Evolutionary conservation across 53 echinoderm and acorn worm genomes (phyloP).

Genomic region (Paracentrotus lividus): DNA sequence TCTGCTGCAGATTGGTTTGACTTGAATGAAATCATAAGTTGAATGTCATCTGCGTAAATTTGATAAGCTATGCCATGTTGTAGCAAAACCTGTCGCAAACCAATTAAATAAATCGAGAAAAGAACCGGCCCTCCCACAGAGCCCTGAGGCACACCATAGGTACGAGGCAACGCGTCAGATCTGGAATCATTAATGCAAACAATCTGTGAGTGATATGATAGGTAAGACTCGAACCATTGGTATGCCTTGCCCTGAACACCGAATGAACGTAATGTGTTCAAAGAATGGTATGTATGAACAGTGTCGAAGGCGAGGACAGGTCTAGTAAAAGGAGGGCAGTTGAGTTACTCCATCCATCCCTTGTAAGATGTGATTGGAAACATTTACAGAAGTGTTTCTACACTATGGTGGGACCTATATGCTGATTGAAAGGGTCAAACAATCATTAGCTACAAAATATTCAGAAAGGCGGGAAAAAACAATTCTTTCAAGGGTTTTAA

Average conservation of each 20-base stretch:
- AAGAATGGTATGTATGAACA: background rate
- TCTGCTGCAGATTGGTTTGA: background rate
- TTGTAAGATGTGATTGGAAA: background rate
- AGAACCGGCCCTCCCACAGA: background rate
- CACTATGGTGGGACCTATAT: background rate
- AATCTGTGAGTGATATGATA: background rate
- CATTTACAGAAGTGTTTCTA: background rate
- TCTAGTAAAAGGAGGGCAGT: background rate
- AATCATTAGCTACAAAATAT: background rate
- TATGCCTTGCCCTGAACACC: background rate
- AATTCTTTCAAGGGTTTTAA: conserved; percentile 51
- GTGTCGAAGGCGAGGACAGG: background rate
- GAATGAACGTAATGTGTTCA: background rate
- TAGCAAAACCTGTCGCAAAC: background rate
- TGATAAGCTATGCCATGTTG: conserved; percentile 25
- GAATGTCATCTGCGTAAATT: conserved; percentile 18
- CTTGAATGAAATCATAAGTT: background rate
- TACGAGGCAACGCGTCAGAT: background rate
- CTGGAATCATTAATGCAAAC: background rate
- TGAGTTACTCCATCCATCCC: background rate
- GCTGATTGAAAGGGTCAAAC: background rate
- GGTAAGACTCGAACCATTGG: background rate
- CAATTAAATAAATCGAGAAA: conserved; percentile 5
- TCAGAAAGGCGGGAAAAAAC: conserved; percentile 45
- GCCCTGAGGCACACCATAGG: background rate